A percentile compares a stretch with the other conserved stretches of the same genome.
phyloP scores from a whole-genome alignment of 2,888 invertebrate species.

The Dione juno region DNA sequence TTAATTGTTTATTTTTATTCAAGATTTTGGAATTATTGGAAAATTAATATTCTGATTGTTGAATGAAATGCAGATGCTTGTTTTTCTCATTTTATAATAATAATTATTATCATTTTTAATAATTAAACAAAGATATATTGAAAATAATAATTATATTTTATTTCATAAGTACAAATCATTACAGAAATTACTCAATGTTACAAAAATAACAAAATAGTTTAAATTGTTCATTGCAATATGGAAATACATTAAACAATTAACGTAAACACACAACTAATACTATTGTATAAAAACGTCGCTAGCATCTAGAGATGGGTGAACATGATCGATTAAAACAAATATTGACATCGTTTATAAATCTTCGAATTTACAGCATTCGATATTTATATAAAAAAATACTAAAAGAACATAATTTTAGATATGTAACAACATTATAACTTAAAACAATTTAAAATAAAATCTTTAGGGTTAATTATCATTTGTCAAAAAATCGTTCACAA shows the following conservation, averaged over 20 bases:
- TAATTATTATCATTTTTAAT: neutral
- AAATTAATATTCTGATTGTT: no score
- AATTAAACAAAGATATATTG: conserved; percentile 55
- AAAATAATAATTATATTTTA: conserved; percentile 77
- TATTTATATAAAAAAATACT: neutral
- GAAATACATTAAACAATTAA: conserved; percentile 48
- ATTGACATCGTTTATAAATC: neutral
- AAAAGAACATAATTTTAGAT: neutral
- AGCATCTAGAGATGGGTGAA: conserved; percentile 12
- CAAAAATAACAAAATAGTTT: conserved; percentile 65
- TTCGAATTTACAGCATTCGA: neutral
- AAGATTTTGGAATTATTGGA: no score
- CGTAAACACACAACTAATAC: conserved; percentile 45
- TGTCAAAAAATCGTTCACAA: conserved; percentile 6
- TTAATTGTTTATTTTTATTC: no score
- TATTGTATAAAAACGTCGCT: conserved; percentile 36
- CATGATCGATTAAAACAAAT: conserved; percentile 2
- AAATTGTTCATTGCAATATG: conserved; percentile 46
- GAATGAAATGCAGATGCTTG: no score
- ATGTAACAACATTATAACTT: neutral
- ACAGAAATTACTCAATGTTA: conserved; percentile 63
- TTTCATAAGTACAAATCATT: conserved; percentile 71
- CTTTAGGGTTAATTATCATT: neutral
- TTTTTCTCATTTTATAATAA: no score
- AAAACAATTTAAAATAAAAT: neutral